Conservation (phyloP, 2,888 invertebrate species). For the Volucella bombylans region DNA sequence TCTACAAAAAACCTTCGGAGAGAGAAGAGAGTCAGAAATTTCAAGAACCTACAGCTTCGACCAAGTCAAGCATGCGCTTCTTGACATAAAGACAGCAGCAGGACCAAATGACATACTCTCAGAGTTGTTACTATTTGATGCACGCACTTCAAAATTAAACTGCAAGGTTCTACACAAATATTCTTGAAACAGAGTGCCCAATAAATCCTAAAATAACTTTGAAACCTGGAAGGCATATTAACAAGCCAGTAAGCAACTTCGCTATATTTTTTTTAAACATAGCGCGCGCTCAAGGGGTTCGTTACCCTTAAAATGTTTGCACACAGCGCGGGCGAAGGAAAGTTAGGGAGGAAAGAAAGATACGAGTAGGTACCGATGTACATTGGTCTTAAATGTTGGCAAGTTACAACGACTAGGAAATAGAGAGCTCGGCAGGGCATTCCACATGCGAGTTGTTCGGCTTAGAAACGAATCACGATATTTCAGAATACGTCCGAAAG, state of each 20-base stretch:
- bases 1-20: background rate
- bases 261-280: too few species aligned
- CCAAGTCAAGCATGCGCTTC: background rate
- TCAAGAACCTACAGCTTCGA: background rate
- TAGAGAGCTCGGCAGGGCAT: too few species aligned
- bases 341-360: too few species aligned
- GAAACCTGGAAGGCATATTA: background rate
- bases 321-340: too few species aligned
- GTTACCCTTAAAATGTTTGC: too few species aligned
- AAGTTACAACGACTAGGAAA: too few species aligned
- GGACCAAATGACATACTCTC: background rate
- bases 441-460: too few species aligned
- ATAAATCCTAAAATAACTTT: background rate
- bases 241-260: background rate
- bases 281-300: too few species aligned
- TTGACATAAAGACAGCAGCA: slow-evolving; percentile 3
- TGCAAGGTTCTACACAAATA: background rate
- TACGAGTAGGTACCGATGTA: too few species aligned
- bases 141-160: background rate
- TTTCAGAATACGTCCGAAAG: too few species aligned
- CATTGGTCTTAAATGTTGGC: too few species aligned
- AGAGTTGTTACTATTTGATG: background rate
- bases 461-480: too few species aligned
- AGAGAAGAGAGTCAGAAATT: background rate
- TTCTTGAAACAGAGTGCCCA: background rate